Base-by-base conservation (phyloP, 2,113 vertebrate genomes). In the Chaetura pelagica region DNA sequence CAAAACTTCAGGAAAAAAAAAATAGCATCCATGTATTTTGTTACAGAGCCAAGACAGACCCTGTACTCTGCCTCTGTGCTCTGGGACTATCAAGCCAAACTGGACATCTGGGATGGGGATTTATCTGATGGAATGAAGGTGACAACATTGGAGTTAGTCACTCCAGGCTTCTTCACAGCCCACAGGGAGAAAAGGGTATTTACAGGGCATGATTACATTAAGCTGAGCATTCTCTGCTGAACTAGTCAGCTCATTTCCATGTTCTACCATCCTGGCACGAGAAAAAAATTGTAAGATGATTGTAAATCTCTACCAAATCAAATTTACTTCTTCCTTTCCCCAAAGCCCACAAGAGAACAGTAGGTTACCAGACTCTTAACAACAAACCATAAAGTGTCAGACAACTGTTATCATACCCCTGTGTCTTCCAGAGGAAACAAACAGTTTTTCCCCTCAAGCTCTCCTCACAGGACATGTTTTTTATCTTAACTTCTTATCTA, bases 1-100 rank as follows among this genome's bases (percentile, higher is more conserved):
- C 79, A 88, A 93, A 95, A 80, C 90, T 94, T 93, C 46, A 94
- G 75, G 88, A 96, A 96, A 90, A 49, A 49, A 38, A 94, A 93
- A 94, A 95, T 57, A 96, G 90, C 92, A 94, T 96, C 78, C 82
- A 92, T 86, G 9, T 83, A 66, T 88, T 94, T 73, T 96, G 95
- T 93, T 79, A 86, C 59, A 34, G 35, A 66, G 92, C 96, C 92
- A 96, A 69, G 58, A 62, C 2, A 5, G 59, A 11, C 92, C 82
- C 75, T 73, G 59, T 96, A 71, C 75, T 94, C 38, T 38, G 38
- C 10, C 38, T 38, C 75, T 73, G 59, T 96, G 75, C 75, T 94
- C 51, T 94, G 95, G 85, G 88, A 93, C 75, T 80, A 14, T 93
- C 54, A 92, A 69, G 19, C n/a, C 78, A 85, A 92, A 24, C 63